These are phyloP conservation scores for Pollenia griseotomentosa DNA, from an alignment of 2,888 invertebrate species.

Conservation along the genomic window DNA sequence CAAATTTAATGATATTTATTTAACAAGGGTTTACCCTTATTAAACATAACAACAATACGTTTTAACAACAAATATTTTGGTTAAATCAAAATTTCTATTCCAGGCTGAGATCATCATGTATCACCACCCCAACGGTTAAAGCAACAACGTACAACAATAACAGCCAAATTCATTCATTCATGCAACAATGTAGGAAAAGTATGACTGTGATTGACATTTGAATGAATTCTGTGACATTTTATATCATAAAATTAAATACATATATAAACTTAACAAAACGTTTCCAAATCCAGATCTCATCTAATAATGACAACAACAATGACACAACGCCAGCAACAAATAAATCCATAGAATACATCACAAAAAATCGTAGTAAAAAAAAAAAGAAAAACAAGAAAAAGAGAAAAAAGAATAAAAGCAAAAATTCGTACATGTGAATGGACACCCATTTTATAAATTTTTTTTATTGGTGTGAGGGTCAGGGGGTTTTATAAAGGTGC, in stretches of 20 bases:
- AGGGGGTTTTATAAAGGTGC: background rate
- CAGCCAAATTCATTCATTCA: background rate
- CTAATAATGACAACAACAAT: constrained; percentile 27
- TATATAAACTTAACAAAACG: constrained; percentile 49
- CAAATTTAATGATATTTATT: too few relatives aligned
- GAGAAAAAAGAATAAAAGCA: background rate
- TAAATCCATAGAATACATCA: constrained; percentile 48
- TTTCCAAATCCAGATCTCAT: constrained; percentile 45
- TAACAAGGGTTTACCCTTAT: constrained; percentile 25
- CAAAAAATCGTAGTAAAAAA: constrained; percentile 4
- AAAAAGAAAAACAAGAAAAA: constrained; percentile 17
- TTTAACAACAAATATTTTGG: background rate
- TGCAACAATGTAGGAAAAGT: constrained; percentile 34
- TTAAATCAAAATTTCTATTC: background rate
- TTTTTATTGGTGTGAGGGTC: background rate
- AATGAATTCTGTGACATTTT: constrained; percentile 79
- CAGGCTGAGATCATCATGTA: constrained; percentile 12
- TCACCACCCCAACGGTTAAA: background rate
- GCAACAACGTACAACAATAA: background rate
- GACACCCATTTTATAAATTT: constrained; percentile 40
- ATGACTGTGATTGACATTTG: constrained; percentile 77
- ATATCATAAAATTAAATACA: constrained; percentile 68
- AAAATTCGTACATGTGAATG: background rate
- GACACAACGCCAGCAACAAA: constrained; percentile 35
- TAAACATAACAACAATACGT: constrained; percentile 2